Conservation (phyloP, 2,113 vertebrate species). For the Perccottus glenii region DNA sequence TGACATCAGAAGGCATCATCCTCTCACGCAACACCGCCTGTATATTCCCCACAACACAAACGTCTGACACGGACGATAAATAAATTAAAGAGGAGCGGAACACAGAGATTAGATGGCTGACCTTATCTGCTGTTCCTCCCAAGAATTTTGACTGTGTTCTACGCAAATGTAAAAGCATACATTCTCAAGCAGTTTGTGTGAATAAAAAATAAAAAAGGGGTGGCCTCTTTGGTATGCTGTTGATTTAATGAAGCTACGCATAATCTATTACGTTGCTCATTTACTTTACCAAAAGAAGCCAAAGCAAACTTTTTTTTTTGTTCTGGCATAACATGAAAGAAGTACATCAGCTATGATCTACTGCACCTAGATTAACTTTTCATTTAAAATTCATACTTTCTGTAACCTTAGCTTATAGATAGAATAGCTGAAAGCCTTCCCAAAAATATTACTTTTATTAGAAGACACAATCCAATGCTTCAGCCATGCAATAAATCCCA, state of each 20-base stretch:
- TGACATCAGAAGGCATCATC: slow-evolving; percentile 44
- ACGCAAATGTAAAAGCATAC: slow-evolving; percentile 48
- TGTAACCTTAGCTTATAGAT: not conserved
- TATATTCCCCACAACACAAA: slow-evolving; percentile 31
- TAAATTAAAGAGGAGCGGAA: slow-evolving; percentile 15
- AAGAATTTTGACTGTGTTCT: slow-evolving; percentile 45
- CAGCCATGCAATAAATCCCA: not conserved
- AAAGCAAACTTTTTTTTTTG: slow-evolving; percentile 34
- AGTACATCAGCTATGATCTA: slow-evolving; percentile 7
- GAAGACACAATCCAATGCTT: not conserved
- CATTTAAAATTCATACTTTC: not conserved
- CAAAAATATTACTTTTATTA: not conserved
- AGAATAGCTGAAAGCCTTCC: not conserved
- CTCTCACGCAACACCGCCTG: slow-evolving; percentile 12
- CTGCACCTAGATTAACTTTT: slow-evolving; percentile 10
- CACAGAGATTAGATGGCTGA: slow-evolving; percentile 38
- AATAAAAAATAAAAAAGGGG: slow-evolving; percentile 2
- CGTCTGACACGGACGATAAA: slow-evolving; percentile 26
- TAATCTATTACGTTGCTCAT: slow-evolving; percentile 48
- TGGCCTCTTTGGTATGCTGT: slow-evolving; percentile 36
- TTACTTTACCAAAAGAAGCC: slow-evolving; percentile 38
- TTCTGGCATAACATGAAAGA: slow-evolving; percentile 16
- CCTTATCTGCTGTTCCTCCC: slow-evolving; percentile 29
- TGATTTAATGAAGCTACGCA: slow-evolving; percentile 54
- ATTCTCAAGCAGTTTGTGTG: slow-evolving; percentile 39